These are phyloP conservation scores for Eumacrocentrus americanus DNA, from an alignment of 2,888 invertebrate genomes.

Conservation along the genomic window DNA sequence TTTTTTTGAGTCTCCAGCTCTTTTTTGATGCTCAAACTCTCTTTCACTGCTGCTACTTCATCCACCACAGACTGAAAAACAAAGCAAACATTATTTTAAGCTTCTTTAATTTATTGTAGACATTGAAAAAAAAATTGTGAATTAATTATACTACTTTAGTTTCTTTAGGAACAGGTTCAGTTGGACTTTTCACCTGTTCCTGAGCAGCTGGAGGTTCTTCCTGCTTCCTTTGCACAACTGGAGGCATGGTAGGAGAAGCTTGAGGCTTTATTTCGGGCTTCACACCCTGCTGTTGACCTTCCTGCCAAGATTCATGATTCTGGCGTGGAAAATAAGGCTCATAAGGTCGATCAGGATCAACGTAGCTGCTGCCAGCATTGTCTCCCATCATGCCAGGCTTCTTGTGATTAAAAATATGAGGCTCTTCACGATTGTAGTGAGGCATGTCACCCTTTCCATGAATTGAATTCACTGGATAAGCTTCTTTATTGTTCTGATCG, in stretches of 20 bases:
- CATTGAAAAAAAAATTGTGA: background rate
- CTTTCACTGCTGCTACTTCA: background rate
- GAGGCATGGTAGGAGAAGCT: conserved; percentile 25
- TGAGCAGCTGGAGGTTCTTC: conserved; percentile 16
- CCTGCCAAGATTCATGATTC: conserved; percentile 48
- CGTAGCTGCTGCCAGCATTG: conserved; percentile 38
- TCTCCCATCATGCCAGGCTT: conserved; percentile 47
- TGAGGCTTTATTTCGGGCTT: conserved; percentile 29
- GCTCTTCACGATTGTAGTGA: conserved; percentile 40
- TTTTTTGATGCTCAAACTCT: conserved; percentile 25
- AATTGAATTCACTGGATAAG: conserved; percentile 41
- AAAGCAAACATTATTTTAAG: background rate
- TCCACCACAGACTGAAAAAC: conserved; percentile 5
- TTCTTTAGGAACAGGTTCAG: conserved; percentile 27
- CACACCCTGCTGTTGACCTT: conserved; percentile 39
- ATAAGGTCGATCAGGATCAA: conserved; percentile 40
- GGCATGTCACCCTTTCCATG: conserved; percentile 44
- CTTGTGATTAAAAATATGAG: conserved; percentile 54
- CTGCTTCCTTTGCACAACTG: conserved; percentile 26
- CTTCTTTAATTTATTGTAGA: background rate
- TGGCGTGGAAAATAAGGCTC: conserved; percentile 44
- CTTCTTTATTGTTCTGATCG: conserved; percentile 51
- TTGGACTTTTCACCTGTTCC: conserved; percentile 32
- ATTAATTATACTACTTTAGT: conserved; percentile 27
- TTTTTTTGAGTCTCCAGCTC: conserved; percentile 31